Base-by-base conservation (phyloP, 2,888 invertebrate species). In the Ornithoptera alexandrae region DNA sequence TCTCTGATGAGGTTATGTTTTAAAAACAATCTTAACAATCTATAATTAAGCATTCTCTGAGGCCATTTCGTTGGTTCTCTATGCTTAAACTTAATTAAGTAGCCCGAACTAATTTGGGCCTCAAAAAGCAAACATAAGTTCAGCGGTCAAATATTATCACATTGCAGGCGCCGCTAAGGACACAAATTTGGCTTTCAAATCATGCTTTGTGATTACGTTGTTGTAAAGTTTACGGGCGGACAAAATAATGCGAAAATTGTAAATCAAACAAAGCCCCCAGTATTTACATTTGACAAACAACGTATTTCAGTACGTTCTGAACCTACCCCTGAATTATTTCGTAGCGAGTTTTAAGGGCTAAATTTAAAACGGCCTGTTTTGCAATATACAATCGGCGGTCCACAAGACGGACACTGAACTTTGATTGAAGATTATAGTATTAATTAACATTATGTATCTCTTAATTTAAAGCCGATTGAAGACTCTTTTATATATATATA, bases 111-210 rank as follows among this genome's bases (percentile, higher is more conserved):
- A 58, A 58, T 58, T 58, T n/a, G 3, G n/a, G 22, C 22, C 12
- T 12, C 3, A 12, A 58, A 58, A 12, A n/a, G 10, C 12, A 12
- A 58, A 58, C 57, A 15, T 8, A 58, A 58, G 22, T 58, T 58
- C 24, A n/a, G 22, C 6, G 57, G 22, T 20, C 57, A 58, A 58
- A 24, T 22, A 58, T 22, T 58, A 24, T 58, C 57, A 22, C 15
- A 3, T 58, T 58, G 24, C 22, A 22, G 18, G 53, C n/a, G 18
- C 53, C 53, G 53, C 53, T 7, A 24, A 58, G 22, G 24, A 10
- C 61, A 56, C 60, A 62, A 65, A 69, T 69, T 69, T 65, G 20
- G 61, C 46, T 65, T 65, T n/a, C 61, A 69, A 69, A 69, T 65
- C 42, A 58, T 56, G 60, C 42, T 61, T 18, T 62, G 46, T 62